Evolutionary conservation across 2,113 vertebrate species (phyloP).

Genomic region (Trematomus loennbergii): DNA sequence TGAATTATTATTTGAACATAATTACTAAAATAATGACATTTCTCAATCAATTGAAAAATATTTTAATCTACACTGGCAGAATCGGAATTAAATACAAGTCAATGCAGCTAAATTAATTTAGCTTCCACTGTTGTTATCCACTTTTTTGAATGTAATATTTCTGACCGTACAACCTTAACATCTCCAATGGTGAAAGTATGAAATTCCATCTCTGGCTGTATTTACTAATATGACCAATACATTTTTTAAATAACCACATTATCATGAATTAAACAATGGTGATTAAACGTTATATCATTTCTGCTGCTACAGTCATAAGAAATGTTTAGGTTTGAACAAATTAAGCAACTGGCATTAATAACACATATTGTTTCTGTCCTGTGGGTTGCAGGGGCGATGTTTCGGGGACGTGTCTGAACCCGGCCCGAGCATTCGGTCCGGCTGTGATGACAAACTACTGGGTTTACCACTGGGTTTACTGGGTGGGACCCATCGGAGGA

Average conservation of each 20-base stretch:
- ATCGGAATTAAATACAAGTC: neutral
- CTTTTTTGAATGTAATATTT: neutral
- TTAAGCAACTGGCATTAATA: neutral
- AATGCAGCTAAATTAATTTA: no score
- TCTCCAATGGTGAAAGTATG: neutral
- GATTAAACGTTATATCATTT: no score
- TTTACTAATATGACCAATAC: neutral
- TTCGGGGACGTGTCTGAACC: slow-evolving; percentile 86
- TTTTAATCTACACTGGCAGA: neutral
- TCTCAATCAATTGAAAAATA: neutral
- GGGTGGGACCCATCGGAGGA: slow-evolving; percentile 82
- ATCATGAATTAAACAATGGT: neutral
- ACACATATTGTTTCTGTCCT: neutral
- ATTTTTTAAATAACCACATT: neutral
- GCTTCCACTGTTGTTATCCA: neutral
- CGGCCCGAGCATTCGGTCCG: slow-evolving; percentile 84
- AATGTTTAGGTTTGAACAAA: neutral
- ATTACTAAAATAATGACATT: neutral
- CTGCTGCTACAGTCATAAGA: no score
- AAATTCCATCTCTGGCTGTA: neutral
- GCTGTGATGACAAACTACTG: slow-evolving; percentile 83
- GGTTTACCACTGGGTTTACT: slow-evolving; percentile 87
- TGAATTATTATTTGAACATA: neutral
- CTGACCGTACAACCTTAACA: neutral
- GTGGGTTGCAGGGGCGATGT: slow-evolving; percentile 75